Evolutionary conservation across 2,113 vertebrate genomes (phyloP), one percentile per base, ranked within the genome.

Genomic region (Lagopus muta): DNA sequence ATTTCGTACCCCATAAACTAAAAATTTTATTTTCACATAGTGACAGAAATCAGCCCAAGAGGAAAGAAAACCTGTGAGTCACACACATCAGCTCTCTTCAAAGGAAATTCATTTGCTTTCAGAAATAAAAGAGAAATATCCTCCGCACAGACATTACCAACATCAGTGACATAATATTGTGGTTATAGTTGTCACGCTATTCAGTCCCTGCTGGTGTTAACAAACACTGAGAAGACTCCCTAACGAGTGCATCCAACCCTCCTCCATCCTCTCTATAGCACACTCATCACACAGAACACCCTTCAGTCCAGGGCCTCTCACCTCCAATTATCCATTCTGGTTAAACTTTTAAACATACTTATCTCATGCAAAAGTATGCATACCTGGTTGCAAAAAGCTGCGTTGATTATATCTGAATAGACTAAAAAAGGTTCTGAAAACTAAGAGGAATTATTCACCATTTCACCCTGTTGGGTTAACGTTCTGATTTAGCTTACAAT

Each of bases 1-100:
- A 87, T 94, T 96, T 97, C 92, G 95, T 61, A 95, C 48, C 17
- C 5, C 61, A 72, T 71, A 84, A 94, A 96, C 57, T 18, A 92
- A 96, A 97, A 84, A 57, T 74, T 30, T 42, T 79, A 50, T 90
- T 89, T 91, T 89, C 94, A 96, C 93, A 67, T 86, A 74, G 79
- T 96, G 60, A 62, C 64, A 78, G 47, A 80, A 91, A 91, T 88
- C 69, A 92, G 82, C 34, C 66, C 77, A 55, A 88, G 75, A 94
- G 47, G 55, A 58, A 54, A 90, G 77, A n/a, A 76, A 55, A 77
- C 30, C 43, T 70, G 67, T 67, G 50, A 85, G 40, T 87, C 64
- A 88, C 70, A 92, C 89, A 75, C 40, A 81, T 34, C 60, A 88
- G 42, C 17, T 82, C 73, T 88, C 84, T 93, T 75, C 74, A 60